Conservation (phyloP, 1,140 invertebrate species). For the Tachypleus tridentatus region DNA sequence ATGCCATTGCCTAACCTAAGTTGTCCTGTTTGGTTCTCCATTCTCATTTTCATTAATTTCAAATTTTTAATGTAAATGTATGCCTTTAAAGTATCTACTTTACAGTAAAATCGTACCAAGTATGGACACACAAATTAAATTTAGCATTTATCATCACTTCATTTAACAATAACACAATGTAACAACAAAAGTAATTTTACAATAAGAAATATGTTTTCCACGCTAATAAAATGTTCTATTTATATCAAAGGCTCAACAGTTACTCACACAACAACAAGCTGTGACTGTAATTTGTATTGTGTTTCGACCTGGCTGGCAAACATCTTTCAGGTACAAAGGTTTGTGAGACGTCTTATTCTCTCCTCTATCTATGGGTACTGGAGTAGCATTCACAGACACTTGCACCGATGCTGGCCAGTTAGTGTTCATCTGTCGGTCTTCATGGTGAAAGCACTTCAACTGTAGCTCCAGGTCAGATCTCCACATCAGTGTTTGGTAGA, state of each 20-base stretch:
- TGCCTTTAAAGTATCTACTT: too few species aligned
- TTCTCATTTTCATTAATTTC: too few species aligned
- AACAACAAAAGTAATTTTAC: too few species aligned
- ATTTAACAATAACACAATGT: too few species aligned
- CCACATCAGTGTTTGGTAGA: conserved; percentile 90
- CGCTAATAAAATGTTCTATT: too few species aligned
- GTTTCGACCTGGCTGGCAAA: conserved; percentile 84
- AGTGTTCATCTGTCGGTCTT: conserved; percentile 89
- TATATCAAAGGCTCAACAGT: neutral
- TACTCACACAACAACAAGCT: conserved; percentile 93
- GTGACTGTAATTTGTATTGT: conserved; percentile 94
- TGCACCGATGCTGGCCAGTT: conserved; percentile 74
- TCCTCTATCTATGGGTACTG: conserved; percentile 73
- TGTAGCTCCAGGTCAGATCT: conserved; percentile 72
- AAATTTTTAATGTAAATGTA: too few species aligned
- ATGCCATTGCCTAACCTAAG: too few species aligned
- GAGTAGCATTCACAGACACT: conserved; percentile 70
- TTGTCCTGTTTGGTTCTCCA: too few species aligned
- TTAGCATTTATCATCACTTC: too few species aligned
- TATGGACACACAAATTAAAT: too few species aligned
- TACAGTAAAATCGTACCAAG: too few species aligned
- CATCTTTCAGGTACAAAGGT: conserved; percentile 90
- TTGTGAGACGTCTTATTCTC: conserved; percentile 90
- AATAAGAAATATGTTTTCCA: too few species aligned
- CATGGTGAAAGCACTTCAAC: conserved; percentile 93